Percentiles rank a stretch among this genome's conserved stretches.
Evolutionary conservation across 2,888 invertebrate species (phyloP).

Genomic region (Hypomecis punctinalis): DNA sequence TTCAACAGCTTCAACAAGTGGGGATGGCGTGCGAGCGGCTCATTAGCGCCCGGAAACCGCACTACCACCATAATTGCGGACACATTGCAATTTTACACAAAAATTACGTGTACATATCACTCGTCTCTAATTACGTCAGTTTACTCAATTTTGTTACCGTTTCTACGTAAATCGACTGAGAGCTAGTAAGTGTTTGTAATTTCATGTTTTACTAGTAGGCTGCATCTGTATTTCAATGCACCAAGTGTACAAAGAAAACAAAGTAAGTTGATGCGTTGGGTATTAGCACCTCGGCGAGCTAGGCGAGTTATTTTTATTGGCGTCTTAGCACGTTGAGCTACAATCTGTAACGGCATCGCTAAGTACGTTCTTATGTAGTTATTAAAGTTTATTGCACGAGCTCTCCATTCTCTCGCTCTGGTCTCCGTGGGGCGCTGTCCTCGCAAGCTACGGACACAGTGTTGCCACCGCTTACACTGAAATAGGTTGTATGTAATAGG

Average conservation of each 20-base stretch:
- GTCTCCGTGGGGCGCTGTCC: constrained; percentile 55
- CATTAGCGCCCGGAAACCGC: constrained; percentile 54
- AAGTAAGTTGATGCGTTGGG: not conserved
- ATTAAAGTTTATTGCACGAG: constrained; percentile 38
- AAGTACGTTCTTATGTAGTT: constrained; percentile 39
- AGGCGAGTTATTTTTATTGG: constrained; percentile 24
- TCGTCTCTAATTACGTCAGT: constrained; percentile 38
- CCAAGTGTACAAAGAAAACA: not conserved
- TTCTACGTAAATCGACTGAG: constrained; percentile 12
- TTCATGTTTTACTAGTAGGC: too few relatives aligned
- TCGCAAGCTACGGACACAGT: constrained; percentile 29
- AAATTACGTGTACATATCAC: constrained; percentile 40
- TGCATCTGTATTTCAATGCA: too few relatives aligned
- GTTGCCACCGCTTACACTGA: not conserved
- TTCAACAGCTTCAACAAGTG: constrained; percentile 52
- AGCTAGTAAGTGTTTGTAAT: too few relatives aligned
- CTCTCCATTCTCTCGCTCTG: constrained; percentile 8
- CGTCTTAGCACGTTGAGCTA: constrained; percentile 24
- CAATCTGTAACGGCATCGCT: constrained; percentile 36
- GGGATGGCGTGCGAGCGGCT: constrained; percentile 50
- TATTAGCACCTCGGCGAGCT: constrained; percentile 17
- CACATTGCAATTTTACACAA: constrained; percentile 47
- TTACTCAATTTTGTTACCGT: constrained; percentile 33
- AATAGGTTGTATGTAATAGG: too few relatives aligned
- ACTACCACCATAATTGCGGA: constrained; percentile 47